A percentile compares a stretch with the other conserved stretches of the same genome.
Evolutionary conservation across 2,888 invertebrate genomes (phyloP).

Genomic region (Xanthorhoe designata): DNA sequence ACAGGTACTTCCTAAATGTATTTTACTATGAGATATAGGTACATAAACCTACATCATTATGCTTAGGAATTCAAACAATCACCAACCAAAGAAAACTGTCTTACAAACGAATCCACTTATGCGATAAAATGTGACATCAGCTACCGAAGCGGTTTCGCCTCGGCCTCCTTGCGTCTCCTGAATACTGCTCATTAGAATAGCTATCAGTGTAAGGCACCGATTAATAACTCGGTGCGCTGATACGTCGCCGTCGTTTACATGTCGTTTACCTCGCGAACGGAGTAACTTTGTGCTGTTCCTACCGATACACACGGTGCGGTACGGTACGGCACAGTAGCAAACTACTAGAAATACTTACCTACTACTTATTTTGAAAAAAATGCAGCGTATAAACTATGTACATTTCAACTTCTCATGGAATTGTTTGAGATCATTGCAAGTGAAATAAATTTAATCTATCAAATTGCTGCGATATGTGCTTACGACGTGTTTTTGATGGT

Average conservation of each 20-base stretch:
- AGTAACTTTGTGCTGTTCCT: constrained; percentile 61
- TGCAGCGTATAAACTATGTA: no score
- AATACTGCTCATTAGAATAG: constrained; percentile 82
- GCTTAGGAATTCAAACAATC: neutral
- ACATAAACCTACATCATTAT: neutral
- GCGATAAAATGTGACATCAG: constrained; percentile 49
- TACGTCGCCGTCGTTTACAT: constrained; percentile 76
- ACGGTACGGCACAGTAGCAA: constrained; percentile 7
- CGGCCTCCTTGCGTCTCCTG: constrained; percentile 78
- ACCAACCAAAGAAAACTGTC: constrained; percentile 12
- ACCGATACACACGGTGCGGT: constrained; percentile 28
- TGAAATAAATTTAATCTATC: no score
- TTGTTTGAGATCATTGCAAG: no score
- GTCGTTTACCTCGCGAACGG: constrained; percentile 79
- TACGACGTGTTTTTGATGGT: no score
- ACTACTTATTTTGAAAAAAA: no score
- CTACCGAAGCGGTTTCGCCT: constrained; percentile 70
- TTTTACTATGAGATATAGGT: no score
- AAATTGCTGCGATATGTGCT: no score
- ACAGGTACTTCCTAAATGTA: neutral
- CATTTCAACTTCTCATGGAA: no score
- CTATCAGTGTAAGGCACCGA: constrained; percentile 81
- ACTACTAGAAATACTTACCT: neutral
- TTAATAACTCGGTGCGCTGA: constrained; percentile 78
- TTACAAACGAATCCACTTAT: constrained; percentile 46